phyloP scores from a whole-genome alignment of 1,140 invertebrate species.

The Penaeus chinensis region DNA sequence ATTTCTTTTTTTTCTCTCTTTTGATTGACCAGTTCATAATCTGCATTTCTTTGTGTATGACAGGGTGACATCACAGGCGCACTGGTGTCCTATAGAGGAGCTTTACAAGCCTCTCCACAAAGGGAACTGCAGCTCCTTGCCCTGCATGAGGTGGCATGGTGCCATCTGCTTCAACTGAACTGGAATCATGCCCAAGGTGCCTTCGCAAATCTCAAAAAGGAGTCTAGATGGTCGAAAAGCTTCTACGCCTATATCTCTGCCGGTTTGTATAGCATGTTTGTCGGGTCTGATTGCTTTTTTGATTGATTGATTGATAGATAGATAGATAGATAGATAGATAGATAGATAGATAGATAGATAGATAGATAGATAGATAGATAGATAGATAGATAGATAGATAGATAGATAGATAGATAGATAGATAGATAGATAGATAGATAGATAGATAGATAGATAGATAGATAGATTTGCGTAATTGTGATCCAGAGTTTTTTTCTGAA shows the following conservation, averaged over 20 bases:
- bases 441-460: no score
- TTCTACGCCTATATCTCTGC: constrained; percentile 79
- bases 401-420: no score
- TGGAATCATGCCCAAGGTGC: constrained; percentile 73
- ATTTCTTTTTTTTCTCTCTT: no score
- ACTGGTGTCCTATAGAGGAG: constrained; percentile 74
- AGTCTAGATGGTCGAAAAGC: constrained; percentile 78
- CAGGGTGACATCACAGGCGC: constrained; percentile 76
- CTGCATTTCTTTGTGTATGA: constrained; percentile 63
- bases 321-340: no score
- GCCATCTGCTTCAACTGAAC: constrained; percentile 76
- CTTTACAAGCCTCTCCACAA: constrained; percentile 74
- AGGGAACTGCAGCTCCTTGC: constrained; percentile 78
- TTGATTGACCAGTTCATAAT: not conserved
- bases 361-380: no score
- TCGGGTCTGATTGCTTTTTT: no score
- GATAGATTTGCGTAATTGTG: no score
- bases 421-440: no score
- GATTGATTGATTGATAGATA: no score
- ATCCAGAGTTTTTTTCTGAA: no score
- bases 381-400: no score
- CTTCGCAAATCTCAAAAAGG: constrained; percentile 74
- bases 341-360: no score
- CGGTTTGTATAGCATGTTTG: constrained; percentile 67
- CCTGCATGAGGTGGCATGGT: constrained; percentile 81